Conservation (phyloP, 1,140 invertebrate species). For the Drosophila funebris region DNA sequence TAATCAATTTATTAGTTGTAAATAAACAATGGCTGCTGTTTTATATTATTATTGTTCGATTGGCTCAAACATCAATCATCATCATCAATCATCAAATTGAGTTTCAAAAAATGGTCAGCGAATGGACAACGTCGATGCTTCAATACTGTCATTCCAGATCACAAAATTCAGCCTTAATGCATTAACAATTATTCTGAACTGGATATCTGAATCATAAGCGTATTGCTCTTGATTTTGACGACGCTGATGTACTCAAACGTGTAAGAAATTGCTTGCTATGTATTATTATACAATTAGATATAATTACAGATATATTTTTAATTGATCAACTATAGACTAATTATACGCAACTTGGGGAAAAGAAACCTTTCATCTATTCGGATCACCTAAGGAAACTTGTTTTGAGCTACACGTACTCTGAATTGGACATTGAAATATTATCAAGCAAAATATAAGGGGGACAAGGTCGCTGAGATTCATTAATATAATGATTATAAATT, state of each 20-base stretch:
- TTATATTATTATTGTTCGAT: too few species aligned
- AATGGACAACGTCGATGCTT: not conserved
- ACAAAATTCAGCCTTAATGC: constrained; percentile 25
- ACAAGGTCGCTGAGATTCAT: constrained; percentile 48
- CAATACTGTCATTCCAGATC: constrained; percentile 28
- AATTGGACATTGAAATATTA: constrained; percentile 43
- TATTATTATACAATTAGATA: not conserved
- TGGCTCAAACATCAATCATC: too few species aligned
- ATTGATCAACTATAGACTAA: constrained; percentile 10
- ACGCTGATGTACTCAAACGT: constrained; percentile 58
- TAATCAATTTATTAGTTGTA: too few species aligned
- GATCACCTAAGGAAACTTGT: constrained; percentile 42
- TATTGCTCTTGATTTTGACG: constrained; percentile 53
- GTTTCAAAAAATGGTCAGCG: constrained; percentile 4
- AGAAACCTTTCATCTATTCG: constrained; percentile 25
- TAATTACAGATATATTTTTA: not conserved
- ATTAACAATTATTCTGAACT: constrained; percentile 61
- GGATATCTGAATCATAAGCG: constrained; percentile 19
- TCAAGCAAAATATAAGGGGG: constrained; percentile 28
- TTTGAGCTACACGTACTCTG: constrained; percentile 49
- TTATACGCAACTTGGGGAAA: not conserved
- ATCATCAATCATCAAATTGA: not conserved
- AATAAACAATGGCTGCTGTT: too few species aligned
- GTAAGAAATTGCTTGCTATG: constrained; percentile 31
- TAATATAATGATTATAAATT: constrained; percentile 17